Conservation (phyloP, 2,888 invertebrate species). For the Podotricha telesiphe region DNA sequence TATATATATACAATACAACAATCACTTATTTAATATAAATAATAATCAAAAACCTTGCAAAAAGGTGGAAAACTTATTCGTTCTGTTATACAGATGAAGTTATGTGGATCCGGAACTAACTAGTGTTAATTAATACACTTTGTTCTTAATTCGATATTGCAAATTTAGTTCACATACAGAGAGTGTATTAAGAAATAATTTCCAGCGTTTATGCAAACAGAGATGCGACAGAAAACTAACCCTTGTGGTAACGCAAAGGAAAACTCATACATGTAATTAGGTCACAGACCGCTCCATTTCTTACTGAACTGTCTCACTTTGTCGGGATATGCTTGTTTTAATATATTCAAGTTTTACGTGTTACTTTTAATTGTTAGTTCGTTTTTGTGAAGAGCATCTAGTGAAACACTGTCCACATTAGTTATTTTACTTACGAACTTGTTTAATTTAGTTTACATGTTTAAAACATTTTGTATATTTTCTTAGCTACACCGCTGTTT, state of each 20-base stretch:
- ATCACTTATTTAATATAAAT: too few relatives aligned
- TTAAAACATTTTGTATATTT: too few relatives aligned
- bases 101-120: too few relatives aligned
- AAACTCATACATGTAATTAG: conserved; percentile 25
- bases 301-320: conserved; percentile 13
- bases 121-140: too few relatives aligned
- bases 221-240: conserved; percentile 5
- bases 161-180: too few relatives aligned
- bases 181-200: conserved; percentile 6
- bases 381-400: background rate
- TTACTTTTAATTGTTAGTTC: background rate
- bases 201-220: background rate
- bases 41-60: too few relatives aligned
- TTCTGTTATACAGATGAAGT: too few relatives aligned
- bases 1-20: too few relatives aligned
- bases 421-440: background rate
- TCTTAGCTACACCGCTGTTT: too few relatives aligned
- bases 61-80: too few relatives aligned
- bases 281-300: conserved; percentile 21
- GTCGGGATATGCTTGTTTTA: background rate
- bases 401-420: background rate
- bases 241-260: conserved; percentile 27
- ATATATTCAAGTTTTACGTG: conserved; percentile 14
- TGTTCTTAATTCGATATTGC: too few relatives aligned
- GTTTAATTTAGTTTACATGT: too few relatives aligned